Evolutionary conservation across 1,140 invertebrate genomes (phyloP).

Genomic region (Drosophila novamexicana): DNA sequence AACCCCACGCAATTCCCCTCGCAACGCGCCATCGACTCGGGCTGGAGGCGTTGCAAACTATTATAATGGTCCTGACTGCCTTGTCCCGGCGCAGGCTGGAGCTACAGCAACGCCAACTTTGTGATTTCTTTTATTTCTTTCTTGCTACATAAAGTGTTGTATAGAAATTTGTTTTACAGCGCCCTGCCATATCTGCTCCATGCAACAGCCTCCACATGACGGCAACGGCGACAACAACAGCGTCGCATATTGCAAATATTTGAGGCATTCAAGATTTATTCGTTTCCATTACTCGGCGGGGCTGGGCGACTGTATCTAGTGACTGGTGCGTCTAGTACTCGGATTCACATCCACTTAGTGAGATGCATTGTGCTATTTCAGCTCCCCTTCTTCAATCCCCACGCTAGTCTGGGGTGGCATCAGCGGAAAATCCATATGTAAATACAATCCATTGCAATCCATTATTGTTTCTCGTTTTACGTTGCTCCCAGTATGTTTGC

Average conservation of each 20-base stretch:
- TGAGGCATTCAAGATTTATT: constrained; percentile 69
- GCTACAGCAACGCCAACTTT: constrained; percentile 26
- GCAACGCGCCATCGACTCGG: not conserved
- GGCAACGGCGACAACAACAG: not conserved
- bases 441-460: constrained; percentile 55
- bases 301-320: constrained; percentile 15
- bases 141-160: constrained; percentile 31
- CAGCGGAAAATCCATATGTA: constrained; percentile 28
- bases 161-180: constrained; percentile 43
- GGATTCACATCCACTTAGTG: constrained; percentile 28
- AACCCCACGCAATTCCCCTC: constrained; percentile 1
- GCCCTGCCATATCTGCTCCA: not conserved
- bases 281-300: constrained; percentile 44
- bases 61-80: constrained; percentile 42
- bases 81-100: not conserved
- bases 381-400: too few species aligned
- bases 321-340: constrained; percentile 20
- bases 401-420: not conserved
- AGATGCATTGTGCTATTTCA: constrained; percentile 31
- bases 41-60: constrained; percentile 48
- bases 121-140: constrained; percentile 43
- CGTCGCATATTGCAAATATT: constrained; percentile 53
- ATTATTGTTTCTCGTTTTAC: constrained; percentile 49
- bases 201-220: not conserved
- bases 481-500: constrained; percentile 20